Base-by-base conservation (phyloP, 2,797 vertebrate species). In the Schizothorax lantsangensis region DNA sequence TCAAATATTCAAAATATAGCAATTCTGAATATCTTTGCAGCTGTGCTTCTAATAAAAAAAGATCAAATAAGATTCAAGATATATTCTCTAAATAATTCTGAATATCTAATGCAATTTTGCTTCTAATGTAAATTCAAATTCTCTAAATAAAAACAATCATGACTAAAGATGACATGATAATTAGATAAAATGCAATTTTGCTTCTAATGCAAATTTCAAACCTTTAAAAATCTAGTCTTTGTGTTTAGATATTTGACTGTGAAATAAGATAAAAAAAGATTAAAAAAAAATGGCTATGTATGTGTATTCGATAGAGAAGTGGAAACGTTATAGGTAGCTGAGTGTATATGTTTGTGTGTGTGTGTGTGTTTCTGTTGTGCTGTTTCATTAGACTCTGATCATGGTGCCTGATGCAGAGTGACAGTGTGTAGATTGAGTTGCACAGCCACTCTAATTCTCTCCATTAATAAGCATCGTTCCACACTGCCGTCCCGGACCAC, bases 371-470 rank as follows among this genome's bases (percentile, higher is more conserved):
- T 84, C 14, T 38, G 68, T 33, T 88, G 92, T 90, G 94, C 94
- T 95, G 92, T 95, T 95, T 94, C 95, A 95, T 96, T 96, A 95
- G 92, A 90, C 90, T 95, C 95, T 96, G 94, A 96, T 96, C 95
- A 95, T 94, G 92, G 93, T 92, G 88, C 93, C 93, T 96, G 95
- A 96, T 96, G 93, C 94, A 95, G 96, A 96, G 93, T 96, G 95
- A 96, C 95, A 95, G 95, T 93, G 94, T 91, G 92, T 94, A 96
- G 95, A 96, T 96, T 96, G 95, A 95, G 95, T 95, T 95, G 95
- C 95, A 95, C 95, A 94, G 93, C 93, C 92, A 91, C 92, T 95
- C 94, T 96, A 95, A 96, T 96, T 96, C 95, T 96, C 94, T 95
- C 95, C 95, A 96, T 96, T 96, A 96, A 96, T 96, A 96, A 95